Evolutionary conservation across 2,797 vertebrate genomes (phyloP), one percentile per base, ranked within the genome.

Genomic region (Tympanoctomys barrerae): DNA sequence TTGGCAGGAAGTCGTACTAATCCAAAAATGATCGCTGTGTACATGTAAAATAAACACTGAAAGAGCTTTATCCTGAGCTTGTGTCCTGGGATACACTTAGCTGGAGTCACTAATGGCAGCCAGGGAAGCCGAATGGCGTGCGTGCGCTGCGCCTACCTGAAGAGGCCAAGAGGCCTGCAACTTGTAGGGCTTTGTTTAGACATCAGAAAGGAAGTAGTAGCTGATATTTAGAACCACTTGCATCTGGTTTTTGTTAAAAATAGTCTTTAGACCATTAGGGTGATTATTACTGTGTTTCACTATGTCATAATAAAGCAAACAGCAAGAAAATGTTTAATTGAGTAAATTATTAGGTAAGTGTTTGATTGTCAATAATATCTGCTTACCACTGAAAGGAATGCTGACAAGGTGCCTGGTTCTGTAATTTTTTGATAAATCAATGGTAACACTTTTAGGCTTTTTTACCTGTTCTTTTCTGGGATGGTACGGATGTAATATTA

Each of bases 241-340:
- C 89, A 89, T 97, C 97, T 98, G 96, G 89, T 96, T 98, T 97
- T 95, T 95, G 89, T 98, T 98, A 97, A 96, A 97, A 97, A 93
- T 57, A 90, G 87, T 81, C 66, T 70, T 95, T 95, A 94, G 94
- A 92, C 18, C 89, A 62, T 91, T 92, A 39, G 57, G 6, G 87
- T 82, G 96, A 91, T 88, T 96, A 95, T 80, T 97, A 83, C 42
- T 2, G 0, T 88, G 16, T 97, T 98, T 98, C 85, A 92, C 95
- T 95, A 52, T 95, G 68, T 75, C 96, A 87, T 95, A 66, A 75
- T 95, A 95, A 96, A 94, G 28, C 54, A 96, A 95, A 96, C 57
- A 71, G 62, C 54, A 94, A 96, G 81, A 94, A 77, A 83, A 93
- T 64, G 81, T 83, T 95, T 96, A 95, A 97, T 87, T 88, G 86